These are phyloP conservation scores for Etheostoma nigrum DNA, from an alignment of 2,797 vertebrate species.

Conservation along the genomic window DNA sequence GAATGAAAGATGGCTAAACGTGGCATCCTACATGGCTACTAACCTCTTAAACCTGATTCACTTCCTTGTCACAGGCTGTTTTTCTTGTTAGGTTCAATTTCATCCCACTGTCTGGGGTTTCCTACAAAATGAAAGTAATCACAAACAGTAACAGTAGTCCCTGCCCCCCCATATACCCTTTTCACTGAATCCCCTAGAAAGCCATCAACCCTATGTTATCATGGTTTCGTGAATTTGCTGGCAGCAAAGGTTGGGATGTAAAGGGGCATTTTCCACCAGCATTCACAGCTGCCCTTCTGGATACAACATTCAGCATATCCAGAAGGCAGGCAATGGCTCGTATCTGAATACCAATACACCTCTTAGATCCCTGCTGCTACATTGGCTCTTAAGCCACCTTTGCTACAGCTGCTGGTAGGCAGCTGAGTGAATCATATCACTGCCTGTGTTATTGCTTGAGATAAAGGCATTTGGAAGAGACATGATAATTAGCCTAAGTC, in stretches of 20 bases:
- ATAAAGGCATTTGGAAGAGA: constrained; percentile 31
- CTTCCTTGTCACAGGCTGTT: constrained; percentile 10
- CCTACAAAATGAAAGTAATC: constrained; percentile 20
- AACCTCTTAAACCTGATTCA: neutral
- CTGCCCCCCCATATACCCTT: neutral
- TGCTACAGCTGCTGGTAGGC: constrained; percentile 28
- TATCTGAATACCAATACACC: constrained; percentile 54
- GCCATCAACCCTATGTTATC: constrained; percentile 2
- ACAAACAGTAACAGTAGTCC: constrained; percentile 10
- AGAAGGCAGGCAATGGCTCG: constrained; percentile 34
- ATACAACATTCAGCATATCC: constrained; percentile 38
- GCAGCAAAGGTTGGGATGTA: constrained; percentile 31
- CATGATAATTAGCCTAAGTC: constrained; percentile 33
- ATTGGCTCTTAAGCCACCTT: constrained; percentile 1
- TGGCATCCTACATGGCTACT: neutral
- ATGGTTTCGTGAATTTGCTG: constrained; percentile 27
- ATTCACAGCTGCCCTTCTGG: constrained; percentile 29
- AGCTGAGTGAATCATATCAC: constrained; percentile 31
- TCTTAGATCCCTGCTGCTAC: constrained; percentile 27
- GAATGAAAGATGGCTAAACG: neutral
- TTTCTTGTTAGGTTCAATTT: constrained; percentile 13
- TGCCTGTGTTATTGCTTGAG: constrained; percentile 25
- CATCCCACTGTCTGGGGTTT: constrained; percentile 13
- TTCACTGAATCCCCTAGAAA: constrained; percentile 27
- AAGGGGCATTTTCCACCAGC: constrained; percentile 48